Conservation (phyloP, 2,113 vertebrate genomes). For the Nycticryphes semicollaris region DNA sequence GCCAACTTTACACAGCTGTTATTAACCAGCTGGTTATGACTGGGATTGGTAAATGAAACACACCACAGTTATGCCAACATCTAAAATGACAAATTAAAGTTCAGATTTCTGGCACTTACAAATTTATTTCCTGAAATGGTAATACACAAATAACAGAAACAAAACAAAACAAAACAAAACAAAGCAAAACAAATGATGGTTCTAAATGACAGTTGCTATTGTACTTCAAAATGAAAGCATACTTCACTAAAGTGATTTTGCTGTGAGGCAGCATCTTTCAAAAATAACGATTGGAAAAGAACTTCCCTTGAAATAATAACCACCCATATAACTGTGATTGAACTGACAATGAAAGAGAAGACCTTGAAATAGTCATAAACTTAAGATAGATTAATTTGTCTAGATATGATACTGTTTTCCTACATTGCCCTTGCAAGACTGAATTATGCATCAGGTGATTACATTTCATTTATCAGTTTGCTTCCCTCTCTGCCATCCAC, state of each 20-base stretch:
- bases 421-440: slow-evolving; percentile 40
- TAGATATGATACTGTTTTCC: not conserved
- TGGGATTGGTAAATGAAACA: not conserved
- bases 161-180: not conserved
- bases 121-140: not conserved
- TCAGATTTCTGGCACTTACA: not conserved
- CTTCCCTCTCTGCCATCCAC: not conserved
- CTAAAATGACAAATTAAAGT: not conserved
- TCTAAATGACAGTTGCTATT: not conserved
- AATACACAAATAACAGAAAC: not conserved
- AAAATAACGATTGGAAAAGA: not conserved
- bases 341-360: not conserved
- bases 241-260: slow-evolving; percentile 26
- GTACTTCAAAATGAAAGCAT: slow-evolving; percentile 8
- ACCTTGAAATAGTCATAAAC: slow-evolving; percentile 3
- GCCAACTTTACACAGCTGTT: not conserved
- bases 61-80: not conserved
- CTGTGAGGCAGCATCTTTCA: slow-evolving; percentile 12
- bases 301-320: slow-evolving; percentile 57
- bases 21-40: not conserved
- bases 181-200: not conserved
- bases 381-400: slow-evolving; percentile 34
- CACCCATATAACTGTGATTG: slow-evolving; percentile 6
- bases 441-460: slow-evolving; percentile 42
- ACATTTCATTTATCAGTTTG: slow-evolving; percentile 40